Evolutionary conservation across 1,140 invertebrate species (phyloP).

Genomic region (Muscidifurax raptorellus): DNA sequence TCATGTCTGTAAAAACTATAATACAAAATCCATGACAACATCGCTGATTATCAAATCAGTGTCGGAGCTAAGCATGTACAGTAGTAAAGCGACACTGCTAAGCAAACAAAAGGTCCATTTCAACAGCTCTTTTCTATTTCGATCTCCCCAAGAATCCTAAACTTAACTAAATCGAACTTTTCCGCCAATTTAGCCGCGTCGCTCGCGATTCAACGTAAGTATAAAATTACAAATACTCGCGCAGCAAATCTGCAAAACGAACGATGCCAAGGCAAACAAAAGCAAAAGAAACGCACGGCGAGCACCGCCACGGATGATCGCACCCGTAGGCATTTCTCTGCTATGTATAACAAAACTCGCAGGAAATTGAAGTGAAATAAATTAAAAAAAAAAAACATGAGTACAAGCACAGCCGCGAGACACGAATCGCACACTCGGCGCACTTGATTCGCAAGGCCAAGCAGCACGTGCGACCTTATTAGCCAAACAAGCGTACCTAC

Average conservation of each 20-base stretch:
- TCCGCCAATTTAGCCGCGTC: neutral
- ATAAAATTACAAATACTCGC: neutral
- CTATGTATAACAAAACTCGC: neutral
- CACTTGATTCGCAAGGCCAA: slow-evolving; percentile 37
- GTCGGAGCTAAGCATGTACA: neutral
- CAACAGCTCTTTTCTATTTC: neutral
- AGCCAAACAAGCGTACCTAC: slow-evolving; percentile 41
- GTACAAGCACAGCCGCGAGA: too few species aligned
- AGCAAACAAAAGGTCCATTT: neutral
- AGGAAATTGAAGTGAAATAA: neutral
- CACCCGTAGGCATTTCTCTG: neutral
- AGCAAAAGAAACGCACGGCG: neutral
- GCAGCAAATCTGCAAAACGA: neutral
- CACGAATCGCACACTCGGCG: neutral
- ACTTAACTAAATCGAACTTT: neutral
- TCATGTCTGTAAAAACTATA: slow-evolving; percentile 29
- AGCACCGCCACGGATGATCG: neutral
- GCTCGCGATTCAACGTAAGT: neutral
- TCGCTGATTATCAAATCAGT: neutral
- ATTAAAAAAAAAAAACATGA: neutral
- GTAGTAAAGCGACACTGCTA: neutral
- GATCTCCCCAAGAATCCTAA: neutral
- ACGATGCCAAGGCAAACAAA: neutral
- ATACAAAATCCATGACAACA: slow-evolving; percentile 12
- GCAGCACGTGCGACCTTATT: slow-evolving; percentile 45